These are phyloP conservation scores for Fragum sueziense DNA, from an alignment of 2,888 invertebrate species.

Conservation along the genomic window DNA sequence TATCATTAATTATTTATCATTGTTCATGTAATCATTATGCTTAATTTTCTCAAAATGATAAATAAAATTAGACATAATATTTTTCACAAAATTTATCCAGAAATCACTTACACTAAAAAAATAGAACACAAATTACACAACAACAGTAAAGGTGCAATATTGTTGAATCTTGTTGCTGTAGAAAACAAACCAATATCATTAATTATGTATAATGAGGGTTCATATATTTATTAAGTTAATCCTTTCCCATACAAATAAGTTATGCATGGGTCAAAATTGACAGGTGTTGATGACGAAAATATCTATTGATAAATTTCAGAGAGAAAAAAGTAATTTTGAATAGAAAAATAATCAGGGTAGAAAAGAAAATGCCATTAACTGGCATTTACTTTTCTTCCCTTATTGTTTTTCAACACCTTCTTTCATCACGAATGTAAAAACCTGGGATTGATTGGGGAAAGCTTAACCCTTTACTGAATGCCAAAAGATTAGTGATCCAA, in stretches of 20 bases:
- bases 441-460: background rate
- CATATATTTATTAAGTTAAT: constrained; percentile 25
- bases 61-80: too few species aligned
- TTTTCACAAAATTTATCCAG: too few species aligned
- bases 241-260: background rate
- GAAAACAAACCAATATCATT: constrained; percentile 14
- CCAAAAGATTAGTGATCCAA: too few species aligned
- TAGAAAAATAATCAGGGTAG: background rate
- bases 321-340: background rate
- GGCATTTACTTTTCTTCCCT: background rate
- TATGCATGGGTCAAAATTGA: background rate
- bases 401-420: background rate
- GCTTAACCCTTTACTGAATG: background rate
- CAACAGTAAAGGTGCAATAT: background rate
- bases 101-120: background rate
- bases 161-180: background rate
- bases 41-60: too few species aligned
- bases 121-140: background rate
- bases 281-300: background rate
- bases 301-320: background rate
- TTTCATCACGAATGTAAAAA: background rate
- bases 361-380: background rate
- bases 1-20: too few species aligned
- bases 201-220: constrained; percentile 17
- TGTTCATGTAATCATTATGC: too few species aligned